Evolutionary conservation across 2,113 vertebrate species (phyloP).

Genomic region (Pipra filicauda): DNA sequence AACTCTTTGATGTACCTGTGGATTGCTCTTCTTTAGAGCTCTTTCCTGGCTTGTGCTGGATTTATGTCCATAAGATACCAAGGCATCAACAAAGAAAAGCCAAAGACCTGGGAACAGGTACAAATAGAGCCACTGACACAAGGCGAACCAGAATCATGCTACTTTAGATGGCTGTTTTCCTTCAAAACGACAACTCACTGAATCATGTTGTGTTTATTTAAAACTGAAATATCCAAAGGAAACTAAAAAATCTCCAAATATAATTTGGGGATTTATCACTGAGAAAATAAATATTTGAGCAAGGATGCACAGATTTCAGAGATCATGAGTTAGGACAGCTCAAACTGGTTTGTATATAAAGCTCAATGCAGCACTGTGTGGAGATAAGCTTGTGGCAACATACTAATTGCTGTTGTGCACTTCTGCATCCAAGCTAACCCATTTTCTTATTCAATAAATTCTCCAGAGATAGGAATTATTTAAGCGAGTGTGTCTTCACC

Average conservation of each 20-base stretch:
- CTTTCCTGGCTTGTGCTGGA: neutral
- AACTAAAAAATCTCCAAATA: neutral
- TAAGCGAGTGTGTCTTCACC: neutral
- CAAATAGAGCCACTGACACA: neutral
- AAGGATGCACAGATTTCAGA: neutral
- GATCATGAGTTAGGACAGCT: neutral
- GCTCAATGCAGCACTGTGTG: neutral
- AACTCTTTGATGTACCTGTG: accelerated
- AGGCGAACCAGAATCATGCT: neutral
- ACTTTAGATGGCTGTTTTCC: neutral
- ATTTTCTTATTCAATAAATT: neutral
- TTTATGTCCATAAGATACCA: neutral
- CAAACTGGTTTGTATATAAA: neutral
- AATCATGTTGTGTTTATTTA: neutral
- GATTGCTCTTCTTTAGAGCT: neutral
- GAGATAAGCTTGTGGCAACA: neutral
- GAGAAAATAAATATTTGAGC: neutral
- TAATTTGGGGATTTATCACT: neutral
- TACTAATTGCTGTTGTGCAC: neutral
- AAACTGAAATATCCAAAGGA: neutral
- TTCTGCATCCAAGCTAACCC: neutral
- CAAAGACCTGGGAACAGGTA: neutral
- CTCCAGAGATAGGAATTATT: neutral
- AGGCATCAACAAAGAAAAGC: neutral
- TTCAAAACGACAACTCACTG: neutral